Evolutionary conservation across 1,140 invertebrate species (phyloP).

Genomic region (Drosophila erecta): DNA sequence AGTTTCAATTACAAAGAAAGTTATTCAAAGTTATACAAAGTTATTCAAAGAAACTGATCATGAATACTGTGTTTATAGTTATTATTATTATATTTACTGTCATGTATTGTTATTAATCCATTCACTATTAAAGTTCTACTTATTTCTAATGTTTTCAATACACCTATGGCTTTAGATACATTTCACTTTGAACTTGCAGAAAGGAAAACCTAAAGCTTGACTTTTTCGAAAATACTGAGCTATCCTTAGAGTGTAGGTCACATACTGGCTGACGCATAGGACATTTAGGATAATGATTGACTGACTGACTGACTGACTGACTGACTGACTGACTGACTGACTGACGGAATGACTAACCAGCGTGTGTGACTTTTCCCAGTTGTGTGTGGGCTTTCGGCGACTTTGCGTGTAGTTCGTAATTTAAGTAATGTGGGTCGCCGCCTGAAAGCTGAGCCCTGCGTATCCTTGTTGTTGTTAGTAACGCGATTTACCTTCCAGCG

Average conservation of each 20-base stretch:
- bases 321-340: constrained; percentile 27
- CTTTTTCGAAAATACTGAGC: background rate
- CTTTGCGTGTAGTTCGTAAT: constrained; percentile 79
- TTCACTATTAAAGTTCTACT: too few relatives aligned
- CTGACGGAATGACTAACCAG: constrained; percentile 49
- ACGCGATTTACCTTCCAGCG: constrained; percentile 69
- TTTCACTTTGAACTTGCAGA: too few relatives aligned
- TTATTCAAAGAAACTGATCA: too few relatives aligned
- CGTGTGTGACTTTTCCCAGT: constrained; percentile 62
- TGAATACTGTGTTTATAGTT: too few relatives aligned
- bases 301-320: constrained; percentile 34
- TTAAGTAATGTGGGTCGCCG: constrained; percentile 77
- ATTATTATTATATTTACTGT: too few relatives aligned
- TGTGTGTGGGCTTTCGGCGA: constrained; percentile 40
- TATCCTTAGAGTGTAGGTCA: constrained; percentile 24
- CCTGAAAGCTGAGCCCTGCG: constrained; percentile 50
- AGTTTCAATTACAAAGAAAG: too few relatives aligned
- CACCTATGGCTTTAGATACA: too few relatives aligned
- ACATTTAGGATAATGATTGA: constrained; percentile 60
- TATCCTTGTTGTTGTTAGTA: constrained; percentile 66
- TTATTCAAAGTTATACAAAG: too few relatives aligned
- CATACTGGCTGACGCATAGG: constrained; percentile 64
- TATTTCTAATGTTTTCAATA: too few relatives aligned
- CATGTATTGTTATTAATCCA: too few relatives aligned
- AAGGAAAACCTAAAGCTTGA: too few relatives aligned